Conservation (phyloP, 2,113 vertebrate genomes). For the Leuciscus idus region DNA sequence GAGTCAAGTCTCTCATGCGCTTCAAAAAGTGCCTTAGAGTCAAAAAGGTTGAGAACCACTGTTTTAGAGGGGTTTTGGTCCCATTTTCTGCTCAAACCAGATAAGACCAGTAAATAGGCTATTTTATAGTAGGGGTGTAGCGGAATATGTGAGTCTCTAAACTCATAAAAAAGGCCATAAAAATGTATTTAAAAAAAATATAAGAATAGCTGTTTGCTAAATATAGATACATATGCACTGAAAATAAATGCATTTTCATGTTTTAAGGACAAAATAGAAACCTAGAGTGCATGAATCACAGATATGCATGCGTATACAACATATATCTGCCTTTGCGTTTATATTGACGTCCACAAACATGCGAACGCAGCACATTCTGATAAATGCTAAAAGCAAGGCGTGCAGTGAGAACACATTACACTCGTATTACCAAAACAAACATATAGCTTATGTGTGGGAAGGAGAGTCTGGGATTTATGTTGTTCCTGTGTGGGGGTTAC, state of each 20-base stretch:
- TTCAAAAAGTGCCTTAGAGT: too few species aligned
- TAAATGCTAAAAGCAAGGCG: conserved; percentile 1
- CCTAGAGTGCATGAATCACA: too few species aligned
- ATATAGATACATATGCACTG: neutral
- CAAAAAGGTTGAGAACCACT: too few species aligned
- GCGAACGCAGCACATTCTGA: conserved; percentile 18
- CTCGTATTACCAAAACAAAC: conserved; percentile 41
- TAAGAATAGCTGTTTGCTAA: too few species aligned
- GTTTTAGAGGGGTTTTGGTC: too few species aligned
- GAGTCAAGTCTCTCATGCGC: too few species aligned
- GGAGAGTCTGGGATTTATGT: neutral
- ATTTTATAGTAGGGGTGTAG: too few species aligned
- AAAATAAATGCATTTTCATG: neutral
- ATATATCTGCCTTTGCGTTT: neutral
- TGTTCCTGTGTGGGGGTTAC: conserved; percentile 32
- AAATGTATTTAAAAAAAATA: too few species aligned
- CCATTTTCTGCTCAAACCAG: too few species aligned
- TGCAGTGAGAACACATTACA: conserved; percentile 18
- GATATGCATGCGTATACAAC: neutral
- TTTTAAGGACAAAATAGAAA: neutral
- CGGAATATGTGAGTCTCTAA: too few species aligned
- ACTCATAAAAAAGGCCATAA: too few species aligned
- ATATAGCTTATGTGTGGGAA: conserved; percentile 10
- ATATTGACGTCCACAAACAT: neutral
- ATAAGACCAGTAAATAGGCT: too few species aligned